Base-by-base conservation (phyloP, 2,113 vertebrate species). In the Perca fluviatilis region DNA sequence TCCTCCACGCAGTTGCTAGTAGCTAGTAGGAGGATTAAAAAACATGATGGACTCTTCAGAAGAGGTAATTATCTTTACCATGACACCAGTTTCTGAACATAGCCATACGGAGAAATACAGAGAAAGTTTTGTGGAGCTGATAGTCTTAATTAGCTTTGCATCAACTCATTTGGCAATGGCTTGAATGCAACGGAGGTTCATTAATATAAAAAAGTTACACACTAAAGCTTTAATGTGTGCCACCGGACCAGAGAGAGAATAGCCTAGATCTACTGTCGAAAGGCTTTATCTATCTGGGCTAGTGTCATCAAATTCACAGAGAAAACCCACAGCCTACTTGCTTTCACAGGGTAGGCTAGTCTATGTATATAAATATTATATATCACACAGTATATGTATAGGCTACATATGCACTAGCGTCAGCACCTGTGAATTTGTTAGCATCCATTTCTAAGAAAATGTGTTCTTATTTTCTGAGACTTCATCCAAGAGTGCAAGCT, bases 281-380 rank as follows among this genome's bases (percentile, higher is more conserved):
- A 36, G 14, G 33, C 33, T 53, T 3, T 13, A 23, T 46, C 21
- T 64, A 15, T 64, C 11, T 64, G 36, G 3, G 12, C 21, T 64
- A 43, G 12, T 40, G 16, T 46, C 50, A 57, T 49, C 33, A 60
- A 67, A 57, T 72, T 68, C 62, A 47, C 23, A 46, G 53, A 66
- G 46, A 36, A 62, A 62, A 49, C 15, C 19, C 30, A 62, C 56
- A 74, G n/a, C 23, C 12, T 50, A 62, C 74, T 60, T 50, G 18
- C n/a, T 13, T 65, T 61, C 15, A 68, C 63, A 70, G 18, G 23
- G 43, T 3, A 19, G 6, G 27, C 23, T 10, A 6, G 25, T 19
- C 40, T 49, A 51, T 6, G 2, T 46, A 9, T 12, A 53, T 27
- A 27, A 1, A 11, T 43, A 43, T 43, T 43, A 11, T 3, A 43